Percentiles rank a stretch among this genome's conserved stretches.
Evolutionary conservation across 2,113 vertebrate species (phyloP).

Genomic region (Anolis sagrei): DNA sequence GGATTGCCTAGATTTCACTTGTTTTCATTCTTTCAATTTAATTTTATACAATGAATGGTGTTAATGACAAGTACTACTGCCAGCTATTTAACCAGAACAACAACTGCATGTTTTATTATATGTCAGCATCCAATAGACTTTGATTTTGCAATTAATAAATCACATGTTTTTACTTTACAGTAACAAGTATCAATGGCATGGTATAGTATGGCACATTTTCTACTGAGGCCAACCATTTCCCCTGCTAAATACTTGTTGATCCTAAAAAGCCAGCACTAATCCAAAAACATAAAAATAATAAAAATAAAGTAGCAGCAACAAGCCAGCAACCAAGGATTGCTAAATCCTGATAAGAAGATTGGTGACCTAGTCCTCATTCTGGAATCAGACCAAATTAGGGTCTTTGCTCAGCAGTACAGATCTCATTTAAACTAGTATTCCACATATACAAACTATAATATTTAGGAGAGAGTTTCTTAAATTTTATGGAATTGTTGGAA

Average conservation of each 20-base stretch:
- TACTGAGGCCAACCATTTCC: constrained; percentile 55
- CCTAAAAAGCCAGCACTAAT: constrained; percentile 72
- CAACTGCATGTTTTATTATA: not conserved
- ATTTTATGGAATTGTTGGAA: rapidly evolving
- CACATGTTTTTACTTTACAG: not conserved
- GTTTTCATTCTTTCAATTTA: not conserved
- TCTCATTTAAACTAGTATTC: not conserved
- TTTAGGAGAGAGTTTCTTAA: rapidly evolving
- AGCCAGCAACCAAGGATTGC: constrained; percentile 28
- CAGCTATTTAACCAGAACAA: not conserved
- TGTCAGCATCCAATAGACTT: constrained; percentile 15
- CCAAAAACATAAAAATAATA: constrained; percentile 56
- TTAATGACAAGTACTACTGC: not conserved
- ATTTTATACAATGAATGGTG: not conserved
- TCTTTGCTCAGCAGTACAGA: constrained; percentile 35
- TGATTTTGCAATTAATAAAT: rapidly evolving
- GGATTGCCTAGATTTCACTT: not conserved
- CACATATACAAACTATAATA: rapidly evolving
- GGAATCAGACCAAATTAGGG: constrained; percentile 47
- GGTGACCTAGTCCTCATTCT: constrained; percentile 59
- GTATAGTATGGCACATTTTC: constrained; percentile 57
- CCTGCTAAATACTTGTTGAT: constrained; percentile 61
- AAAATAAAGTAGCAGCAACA: not conserved
- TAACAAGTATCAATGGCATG: constrained; percentile 22
- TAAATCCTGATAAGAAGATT: constrained; percentile 74